Base-by-base conservation (phyloP, 2,113 vertebrate species). In the Helogale parvula region DNA sequence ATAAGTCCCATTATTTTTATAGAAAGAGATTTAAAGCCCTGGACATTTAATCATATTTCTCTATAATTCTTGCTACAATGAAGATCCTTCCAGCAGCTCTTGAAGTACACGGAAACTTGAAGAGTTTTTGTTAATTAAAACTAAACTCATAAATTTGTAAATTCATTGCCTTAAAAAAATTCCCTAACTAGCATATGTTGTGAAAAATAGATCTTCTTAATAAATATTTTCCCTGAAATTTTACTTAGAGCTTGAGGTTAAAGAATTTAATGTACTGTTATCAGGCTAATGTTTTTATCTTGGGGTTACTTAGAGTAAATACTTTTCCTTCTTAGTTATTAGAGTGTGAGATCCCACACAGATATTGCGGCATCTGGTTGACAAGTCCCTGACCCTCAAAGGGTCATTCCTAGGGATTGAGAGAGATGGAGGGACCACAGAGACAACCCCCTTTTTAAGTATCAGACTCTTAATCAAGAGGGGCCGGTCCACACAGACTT, bases 281-380 rank as follows among this genome's bases (percentile, higher is more conserved):
- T 60, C 12, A 52, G 68, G 23, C 16, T 33, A 41, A 87, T 79
- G 25, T 69, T 93, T 90, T 50, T n/a, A 88, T 88, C 19, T 85
- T 76, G 45, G 12, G 8, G 8, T 65, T 93, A 29, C 69, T 95
- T 79, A 69, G 2, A 72, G 23, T 80, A 81, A 71, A 65, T 35
- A 21, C 19, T 69, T 92, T 82, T 71, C n/a, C 66, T 91, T 92
- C 45, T 94, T 82, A 33, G 57, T 81, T 88, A 82, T 93, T 66
- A 83, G 31, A 23, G 50, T n/a, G 47, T 12, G 33, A 66, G 57
- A 71, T 77, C 15, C 50, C 45, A 66, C 14, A 25, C 9, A 88
- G 35, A 33, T 72, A 35, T 33, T 38, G 2, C 50, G 31, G 66
- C 84, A 69, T 52, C 25, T 27, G 7, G 7, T 54, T 77, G 27